These are phyloP conservation scores for Cydia amplana DNA, from an alignment of 1,140 invertebrate species.

Conservation along the genomic window DNA sequence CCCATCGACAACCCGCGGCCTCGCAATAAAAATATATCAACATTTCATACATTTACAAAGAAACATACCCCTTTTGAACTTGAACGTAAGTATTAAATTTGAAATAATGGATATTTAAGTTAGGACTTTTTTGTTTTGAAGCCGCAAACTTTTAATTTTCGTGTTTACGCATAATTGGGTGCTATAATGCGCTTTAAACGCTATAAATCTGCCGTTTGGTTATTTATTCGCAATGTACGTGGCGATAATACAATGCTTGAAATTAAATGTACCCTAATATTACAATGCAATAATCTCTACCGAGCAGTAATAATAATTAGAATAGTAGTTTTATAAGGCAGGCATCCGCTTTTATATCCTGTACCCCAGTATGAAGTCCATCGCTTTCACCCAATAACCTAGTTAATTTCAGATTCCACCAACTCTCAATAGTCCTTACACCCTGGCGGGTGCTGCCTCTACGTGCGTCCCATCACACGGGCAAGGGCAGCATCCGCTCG, in stretches of 20 bases:
- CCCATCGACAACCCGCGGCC: not conserved
- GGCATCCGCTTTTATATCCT: too few relatives aligned
- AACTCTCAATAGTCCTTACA: too few relatives aligned
- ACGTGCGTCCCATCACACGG: too few relatives aligned
- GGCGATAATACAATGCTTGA: not conserved
- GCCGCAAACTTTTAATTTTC: conserved; percentile 64
- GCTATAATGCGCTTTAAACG: conserved; percentile 58
- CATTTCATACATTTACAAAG: not conserved
- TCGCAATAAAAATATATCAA: not conserved
- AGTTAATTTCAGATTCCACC: too few relatives aligned
- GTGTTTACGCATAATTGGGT: conserved; percentile 71
- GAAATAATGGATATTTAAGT: not conserved
- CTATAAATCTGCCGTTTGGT: conserved; percentile 68
- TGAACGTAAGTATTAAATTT: not conserved
- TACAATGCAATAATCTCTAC: not conserved
- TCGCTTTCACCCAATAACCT: too few relatives aligned
- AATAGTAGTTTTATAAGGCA: too few relatives aligned
- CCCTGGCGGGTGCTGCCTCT: too few relatives aligned
- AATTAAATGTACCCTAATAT: not conserved
- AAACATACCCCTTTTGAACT: not conserved
- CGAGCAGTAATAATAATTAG: not conserved
- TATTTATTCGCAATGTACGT: conserved; percentile 55
- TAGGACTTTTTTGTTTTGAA: not conserved
- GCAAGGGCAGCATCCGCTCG: too few relatives aligned
- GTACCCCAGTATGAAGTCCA: too few relatives aligned